Evolutionary conservation across 2,888 invertebrate species (phyloP).

Genomic region (Barypeithes pellucidus): DNA sequence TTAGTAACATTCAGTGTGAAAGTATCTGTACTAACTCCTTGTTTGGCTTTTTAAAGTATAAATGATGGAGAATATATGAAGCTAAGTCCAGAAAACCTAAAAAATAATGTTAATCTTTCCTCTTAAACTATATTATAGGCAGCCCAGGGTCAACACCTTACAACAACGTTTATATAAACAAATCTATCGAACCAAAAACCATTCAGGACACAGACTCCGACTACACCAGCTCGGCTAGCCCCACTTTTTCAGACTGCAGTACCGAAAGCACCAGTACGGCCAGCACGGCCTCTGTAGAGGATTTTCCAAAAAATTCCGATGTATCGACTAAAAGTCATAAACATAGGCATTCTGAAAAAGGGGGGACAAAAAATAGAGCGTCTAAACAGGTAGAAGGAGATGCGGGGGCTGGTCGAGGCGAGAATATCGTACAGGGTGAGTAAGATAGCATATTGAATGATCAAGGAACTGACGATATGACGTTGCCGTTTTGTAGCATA

Average conservation of each 20-base stretch:
- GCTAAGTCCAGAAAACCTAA: no score
- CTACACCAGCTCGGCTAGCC: conserved; percentile 64
- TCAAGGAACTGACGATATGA: background rate
- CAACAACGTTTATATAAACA: conserved; percentile 67
- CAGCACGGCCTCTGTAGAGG: conserved; percentile 59
- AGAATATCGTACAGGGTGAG: conserved; percentile 24
- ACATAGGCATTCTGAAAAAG: conserved; percentile 26
- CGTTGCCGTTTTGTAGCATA: no score
- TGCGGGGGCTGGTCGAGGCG: background rate
- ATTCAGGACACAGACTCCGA: conserved; percentile 60
- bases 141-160: conserved; percentile 70
- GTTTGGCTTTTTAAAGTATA: no score
- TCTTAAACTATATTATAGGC: conserved; percentile 56
- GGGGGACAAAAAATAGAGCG: background rate
- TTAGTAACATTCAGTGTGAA: no score
- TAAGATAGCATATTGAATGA: background rate
- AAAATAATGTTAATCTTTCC: no score
- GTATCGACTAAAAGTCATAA: conserved; percentile 38
- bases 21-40: no score
- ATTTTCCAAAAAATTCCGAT: conserved; percentile 34
- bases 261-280: conserved; percentile 58
- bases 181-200: conserved; percentile 58
- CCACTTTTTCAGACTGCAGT: conserved; percentile 63
- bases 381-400: background rate
- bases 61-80: no score